Evolutionary conservation across 1,140 invertebrate species (phyloP).

Genomic region (Notospermus geniculatus): DNA sequence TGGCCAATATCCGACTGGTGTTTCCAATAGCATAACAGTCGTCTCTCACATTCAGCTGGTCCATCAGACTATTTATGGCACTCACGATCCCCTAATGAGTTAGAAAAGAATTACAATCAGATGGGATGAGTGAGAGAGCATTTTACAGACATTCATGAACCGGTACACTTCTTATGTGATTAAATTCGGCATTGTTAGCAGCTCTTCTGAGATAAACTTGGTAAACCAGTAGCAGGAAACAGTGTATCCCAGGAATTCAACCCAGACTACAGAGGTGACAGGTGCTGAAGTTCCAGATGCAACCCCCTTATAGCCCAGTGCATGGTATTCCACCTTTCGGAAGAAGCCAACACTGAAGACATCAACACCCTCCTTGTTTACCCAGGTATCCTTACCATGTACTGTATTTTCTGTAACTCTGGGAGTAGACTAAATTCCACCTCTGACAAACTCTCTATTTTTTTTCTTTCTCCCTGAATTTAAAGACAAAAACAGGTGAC

Average conservation of each 20-base stretch:
- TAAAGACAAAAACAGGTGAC: no score
- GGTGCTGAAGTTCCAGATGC: no score
- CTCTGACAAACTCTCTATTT: conserved; percentile 28
- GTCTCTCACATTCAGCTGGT: conserved; percentile 63
- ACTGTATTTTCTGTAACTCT: conserved; percentile 24
- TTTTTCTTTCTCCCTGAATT: conserved; percentile 29
- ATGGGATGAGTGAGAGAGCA: no score
- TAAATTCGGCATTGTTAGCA: no score
- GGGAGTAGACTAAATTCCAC: conserved; percentile 30
- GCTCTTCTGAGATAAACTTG: no score
- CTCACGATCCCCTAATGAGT: conserved; percentile 29
- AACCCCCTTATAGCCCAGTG: no score
- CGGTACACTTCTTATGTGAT: no score
- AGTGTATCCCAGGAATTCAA: no score
- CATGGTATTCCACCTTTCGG: no score
- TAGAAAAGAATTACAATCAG: not conserved
- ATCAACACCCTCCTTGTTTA: not conserved
- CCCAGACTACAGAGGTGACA: no score
- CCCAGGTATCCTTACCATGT: conserved; percentile 27
- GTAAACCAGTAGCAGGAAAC: no score
- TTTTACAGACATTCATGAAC: no score
- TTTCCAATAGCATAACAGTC: conserved; percentile 67
- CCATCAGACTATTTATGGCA: conserved; percentile 60
- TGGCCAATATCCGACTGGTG: conserved; percentile 64
- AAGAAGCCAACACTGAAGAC: not conserved